These are phyloP conservation scores for Petrolisthes cinctipes DNA, from an alignment of 2,888 invertebrate genomes.

Conservation along the genomic window DNA sequence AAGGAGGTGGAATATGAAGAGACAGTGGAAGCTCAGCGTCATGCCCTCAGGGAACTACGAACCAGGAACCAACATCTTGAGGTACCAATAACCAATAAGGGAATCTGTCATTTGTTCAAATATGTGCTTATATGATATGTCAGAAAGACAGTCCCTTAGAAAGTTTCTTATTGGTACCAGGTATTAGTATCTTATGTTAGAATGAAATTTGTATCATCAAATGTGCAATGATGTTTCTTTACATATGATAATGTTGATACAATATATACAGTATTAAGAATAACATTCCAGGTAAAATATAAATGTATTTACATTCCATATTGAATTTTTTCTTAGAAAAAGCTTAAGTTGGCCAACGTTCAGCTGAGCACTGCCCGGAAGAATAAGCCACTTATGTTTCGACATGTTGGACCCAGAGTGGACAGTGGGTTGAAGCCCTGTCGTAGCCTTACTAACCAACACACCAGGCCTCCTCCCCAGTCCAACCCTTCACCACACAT, in stretches of 20 bases:
- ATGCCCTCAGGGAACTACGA: constrained; percentile 30
- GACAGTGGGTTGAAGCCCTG: constrained; percentile 55
- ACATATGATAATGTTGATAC: background rate
- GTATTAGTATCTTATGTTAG: background rate
- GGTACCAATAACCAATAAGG: background rate
- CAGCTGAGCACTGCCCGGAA: constrained; percentile 48
- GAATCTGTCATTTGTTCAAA: background rate
- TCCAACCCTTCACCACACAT: constrained; percentile 6
- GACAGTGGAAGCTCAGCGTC: constrained; percentile 30
- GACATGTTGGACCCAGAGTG: constrained; percentile 51
- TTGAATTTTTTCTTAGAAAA: constrained; percentile 39
- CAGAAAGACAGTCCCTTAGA: background rate
- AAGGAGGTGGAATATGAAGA: constrained; percentile 49
- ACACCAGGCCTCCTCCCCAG: background rate
- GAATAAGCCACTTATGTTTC: constrained; percentile 58
- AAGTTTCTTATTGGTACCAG: background rate
- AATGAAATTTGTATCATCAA: background rate
- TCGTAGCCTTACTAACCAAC: background rate
- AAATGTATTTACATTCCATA: background rate
- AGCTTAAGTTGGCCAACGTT: constrained; percentile 54
- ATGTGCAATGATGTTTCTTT: no score
- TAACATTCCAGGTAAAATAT: background rate
- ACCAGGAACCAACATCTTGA: constrained; percentile 51
- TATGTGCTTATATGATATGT: background rate
- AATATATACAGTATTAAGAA: background rate